Evolutionary conservation across 2,113 vertebrate genomes (phyloP).

Genomic region (Halcyon malimbica): DNA sequence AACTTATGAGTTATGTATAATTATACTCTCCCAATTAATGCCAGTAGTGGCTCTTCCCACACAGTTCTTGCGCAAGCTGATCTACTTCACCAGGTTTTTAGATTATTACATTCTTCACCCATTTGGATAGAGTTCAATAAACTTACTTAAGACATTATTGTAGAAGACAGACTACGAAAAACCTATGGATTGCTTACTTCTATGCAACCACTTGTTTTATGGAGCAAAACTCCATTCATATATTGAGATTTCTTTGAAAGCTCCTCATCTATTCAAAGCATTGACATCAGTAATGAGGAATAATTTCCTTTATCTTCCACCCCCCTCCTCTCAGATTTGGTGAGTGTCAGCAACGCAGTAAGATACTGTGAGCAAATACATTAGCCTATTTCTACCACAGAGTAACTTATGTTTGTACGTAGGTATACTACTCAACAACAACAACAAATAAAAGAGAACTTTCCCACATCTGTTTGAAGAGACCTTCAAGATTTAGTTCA

Average conservation of each 20-base stretch:
- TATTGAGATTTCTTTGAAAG: neutral
- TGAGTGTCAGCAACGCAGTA: neutral
- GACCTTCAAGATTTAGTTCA: neutral
- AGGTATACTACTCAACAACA: neutral
- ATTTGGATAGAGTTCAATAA: neutral
- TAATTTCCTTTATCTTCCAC: neutral
- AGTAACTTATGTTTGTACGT: neutral
- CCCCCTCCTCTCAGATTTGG: fast-evolving
- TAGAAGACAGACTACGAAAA: neutral
- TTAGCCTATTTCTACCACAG: neutral
- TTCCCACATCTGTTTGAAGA: neutral
- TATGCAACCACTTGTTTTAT: neutral
- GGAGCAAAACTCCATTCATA: neutral
- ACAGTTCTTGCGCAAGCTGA: neutral
- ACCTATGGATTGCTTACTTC: neutral
- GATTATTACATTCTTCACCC: neutral
- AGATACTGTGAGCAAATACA: neutral
- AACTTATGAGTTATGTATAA: neutral
- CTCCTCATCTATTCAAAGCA: neutral
- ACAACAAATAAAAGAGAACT: neutral
- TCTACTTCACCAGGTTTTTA: neutral
- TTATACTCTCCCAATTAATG: neutral
- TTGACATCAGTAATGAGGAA: neutral
- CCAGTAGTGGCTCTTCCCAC: neutral
- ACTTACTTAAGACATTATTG: neutral